Evolutionary conservation across 2,888 invertebrate species (phyloP), one percentile per base, ranked within the genome.

Genomic region (Lycaena phlaeas): DNA sequence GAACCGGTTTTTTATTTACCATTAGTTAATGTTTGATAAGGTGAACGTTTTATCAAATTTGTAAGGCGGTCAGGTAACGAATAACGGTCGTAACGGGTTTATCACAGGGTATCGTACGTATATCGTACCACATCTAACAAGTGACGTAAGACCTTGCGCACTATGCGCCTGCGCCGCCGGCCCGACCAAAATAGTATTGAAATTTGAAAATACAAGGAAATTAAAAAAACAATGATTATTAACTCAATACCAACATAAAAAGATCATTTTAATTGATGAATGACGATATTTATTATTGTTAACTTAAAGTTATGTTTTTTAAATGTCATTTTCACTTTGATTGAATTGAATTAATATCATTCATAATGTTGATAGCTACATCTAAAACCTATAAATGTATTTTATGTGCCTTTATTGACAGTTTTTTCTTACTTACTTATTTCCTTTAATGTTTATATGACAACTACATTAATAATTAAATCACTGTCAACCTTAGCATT

Each of bases 81-180:
- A n/a, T n/a, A n/a, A 54, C 57, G 54, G 57, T 36, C 28, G 47
- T 54, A 56, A 56, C 56, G 53, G 53, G 45, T 49, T 48, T 50
- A 48, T 49, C 43, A 44, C 29, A n/a, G 42, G 29, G 49, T 45
- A 48, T 43, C 41, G 44, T 40, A 22, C 22, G 5, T 22, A 7
- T 9, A 2, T 5, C 43, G 44, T 40, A 40, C 41, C 29, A 38
- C 42, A 29, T 38, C 46, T 45, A 43, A 31, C 14, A 26, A 46
- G 40, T 49, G 45, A 47, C 52, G 50, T 45, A 51, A 47, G 44
- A 29, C 18, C 27, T 41, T 48, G 46, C 40, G 44, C 44, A 41
- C 34, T 42, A 36, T 28, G 28, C 27, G 27, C 34, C 43, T 47
- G 9, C 22, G 9, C 22, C 5, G 22, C 2, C 5, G 22, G 9